A percentile compares a stretch with the other conserved stretches of the same genome.
These are phyloP conservation scores for Aleadryas rufinucha DNA, from an alignment of 2,113 vertebrate genomes.

Conservation along the genomic window DNA sequence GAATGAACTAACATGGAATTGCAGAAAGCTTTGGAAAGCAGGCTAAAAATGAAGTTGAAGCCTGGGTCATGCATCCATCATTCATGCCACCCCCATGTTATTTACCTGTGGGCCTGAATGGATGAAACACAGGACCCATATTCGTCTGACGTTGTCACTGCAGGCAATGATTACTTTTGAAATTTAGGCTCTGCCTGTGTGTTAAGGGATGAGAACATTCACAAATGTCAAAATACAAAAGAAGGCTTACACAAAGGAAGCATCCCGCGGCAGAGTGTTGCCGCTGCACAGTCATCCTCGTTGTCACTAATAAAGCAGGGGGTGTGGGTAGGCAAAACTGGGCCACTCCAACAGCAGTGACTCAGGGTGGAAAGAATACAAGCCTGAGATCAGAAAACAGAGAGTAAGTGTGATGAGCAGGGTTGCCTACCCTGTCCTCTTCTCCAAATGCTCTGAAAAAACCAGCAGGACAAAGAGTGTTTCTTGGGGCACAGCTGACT, in stretches of 20 bases:
- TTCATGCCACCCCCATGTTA: not conserved
- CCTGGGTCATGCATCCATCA: not conserved
- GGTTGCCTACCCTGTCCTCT: not conserved
- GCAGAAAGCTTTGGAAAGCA: not conserved
- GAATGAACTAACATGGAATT: not conserved
- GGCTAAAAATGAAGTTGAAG: not conserved
- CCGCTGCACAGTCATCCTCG: rapidly evolving
- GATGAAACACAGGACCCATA: not conserved
- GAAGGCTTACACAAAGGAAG: not conserved
- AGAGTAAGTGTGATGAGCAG: not conserved
- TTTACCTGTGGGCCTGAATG: not conserved
- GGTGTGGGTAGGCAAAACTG: not conserved
- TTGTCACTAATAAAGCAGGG: not conserved
- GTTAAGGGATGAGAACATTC: not conserved
- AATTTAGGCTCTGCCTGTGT: not conserved
- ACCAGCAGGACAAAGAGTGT: not conserved
- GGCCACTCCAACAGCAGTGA: not conserved
- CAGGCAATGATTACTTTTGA: not conserved
- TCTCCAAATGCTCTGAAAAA: not conserved
- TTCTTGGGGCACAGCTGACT: not conserved
- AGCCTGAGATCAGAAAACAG: not conserved
- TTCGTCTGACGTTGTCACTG: not conserved
- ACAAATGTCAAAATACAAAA: not conserved
- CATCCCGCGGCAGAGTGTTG: not conserved
- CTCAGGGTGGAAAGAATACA: not conserved